phyloP scores from a whole-genome alignment of 2,113 vertebrate species.

The Pontoporia blainvillei region DNA sequence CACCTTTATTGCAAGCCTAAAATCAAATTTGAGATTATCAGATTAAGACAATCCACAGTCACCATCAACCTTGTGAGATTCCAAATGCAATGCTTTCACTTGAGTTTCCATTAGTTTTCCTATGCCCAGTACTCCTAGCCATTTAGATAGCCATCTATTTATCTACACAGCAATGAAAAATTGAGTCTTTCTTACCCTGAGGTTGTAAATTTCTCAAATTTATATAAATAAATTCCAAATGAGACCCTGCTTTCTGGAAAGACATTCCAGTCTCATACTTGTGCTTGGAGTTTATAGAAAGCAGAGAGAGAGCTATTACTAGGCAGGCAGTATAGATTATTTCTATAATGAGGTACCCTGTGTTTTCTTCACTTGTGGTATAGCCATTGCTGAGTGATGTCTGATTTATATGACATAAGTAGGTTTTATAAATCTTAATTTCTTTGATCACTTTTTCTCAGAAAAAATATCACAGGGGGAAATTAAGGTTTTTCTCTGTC shows the following conservation, averaged over 20 bases:
- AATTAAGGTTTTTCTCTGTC: constrained; percentile 27
- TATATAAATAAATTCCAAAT: constrained; percentile 73
- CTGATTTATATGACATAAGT: constrained; percentile 71
- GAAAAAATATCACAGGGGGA: constrained; percentile 23
- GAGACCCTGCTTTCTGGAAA: constrained; percentile 58
- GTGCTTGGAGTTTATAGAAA: constrained; percentile 70
- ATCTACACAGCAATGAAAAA: constrained; percentile 53
- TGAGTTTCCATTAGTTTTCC: neutral
- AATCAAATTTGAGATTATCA: constrained; percentile 12
- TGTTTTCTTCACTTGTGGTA: constrained; percentile 43
- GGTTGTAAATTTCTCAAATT: constrained; percentile 61
- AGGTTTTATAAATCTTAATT: constrained; percentile 75
- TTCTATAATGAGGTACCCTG: constrained; percentile 65
- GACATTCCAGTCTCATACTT: constrained; percentile 67
- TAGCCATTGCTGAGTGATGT: constrained; percentile 56
- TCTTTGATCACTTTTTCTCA: constrained; percentile 63
- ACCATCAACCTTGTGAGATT: constrained; percentile 38
- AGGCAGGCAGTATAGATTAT: constrained; percentile 55
- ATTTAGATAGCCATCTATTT: constrained; percentile 17
- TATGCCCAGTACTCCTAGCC: neutral
- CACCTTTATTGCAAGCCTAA: neutral
- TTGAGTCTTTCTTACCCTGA: constrained; percentile 34
- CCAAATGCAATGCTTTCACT: neutral
- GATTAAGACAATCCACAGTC: constrained; percentile 27
- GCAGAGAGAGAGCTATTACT: constrained; percentile 39